Base-by-base conservation (phyloP, 2,797 vertebrate species). In the Hapalemur alaotrensis region DNA sequence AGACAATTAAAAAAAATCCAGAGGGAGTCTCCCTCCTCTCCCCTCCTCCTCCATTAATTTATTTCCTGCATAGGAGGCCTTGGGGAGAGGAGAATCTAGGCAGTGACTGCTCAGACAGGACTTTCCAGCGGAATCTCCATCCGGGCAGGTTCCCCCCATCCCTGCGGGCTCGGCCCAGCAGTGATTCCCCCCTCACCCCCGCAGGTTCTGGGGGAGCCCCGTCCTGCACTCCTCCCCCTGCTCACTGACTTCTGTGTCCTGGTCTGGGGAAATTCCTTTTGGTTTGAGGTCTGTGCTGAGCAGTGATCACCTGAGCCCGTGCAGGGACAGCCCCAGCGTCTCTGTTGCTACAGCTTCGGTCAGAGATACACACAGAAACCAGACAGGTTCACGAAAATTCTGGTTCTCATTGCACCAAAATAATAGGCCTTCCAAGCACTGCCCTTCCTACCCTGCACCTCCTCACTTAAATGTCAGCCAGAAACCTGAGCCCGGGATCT, bases 1-100 rank as follows among this genome's bases (percentile, higher is more conserved):
- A 95, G 82, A 89, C 95, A 86, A 86, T 97, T 97, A 25, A 69
- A 91, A 93, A 82, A 85, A 38, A n/a, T 78, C 83, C 65, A 23
- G 61, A 92, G 86, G 96, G 85, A 67, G 8, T 72, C 65, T 69
- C 73, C 72, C 81, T 79, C 30, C 41, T 63, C 50, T 65, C 65
- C 46, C 28, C 25, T 20, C 43, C 59, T 89, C 81, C 78, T 72
- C 30, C 0, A 72, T 95, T 92, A 91, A 87, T 95, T 90, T 92
- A 92, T 70, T 52, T 73, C 65, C 92, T 87, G 35, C 61, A 12
- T 61, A 67, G 85, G 92, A 89, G 61, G 13, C 86, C 69, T 50
- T 6, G 63, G 90, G 95, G 88, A 79, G 50, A 2, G 9, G 41
- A 59, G 25, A 92, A 43, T 76, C 70, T 18, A 50, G 43, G 69